These are phyloP conservation scores for Hyla sarda DNA, from an alignment of 2,113 vertebrate genomes.

Conservation along the genomic window DNA sequence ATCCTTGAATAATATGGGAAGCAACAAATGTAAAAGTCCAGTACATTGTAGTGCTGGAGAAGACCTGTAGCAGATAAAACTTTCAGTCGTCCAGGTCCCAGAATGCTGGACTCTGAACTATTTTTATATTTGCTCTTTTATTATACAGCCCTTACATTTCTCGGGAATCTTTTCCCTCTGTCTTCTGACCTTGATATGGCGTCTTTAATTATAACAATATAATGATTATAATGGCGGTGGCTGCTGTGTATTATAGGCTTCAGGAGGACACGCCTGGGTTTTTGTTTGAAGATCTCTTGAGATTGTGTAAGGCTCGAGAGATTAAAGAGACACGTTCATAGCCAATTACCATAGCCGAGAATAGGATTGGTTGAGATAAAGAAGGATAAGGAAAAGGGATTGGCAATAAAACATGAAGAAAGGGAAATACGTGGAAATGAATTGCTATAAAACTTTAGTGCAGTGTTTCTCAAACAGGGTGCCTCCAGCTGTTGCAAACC, in stretches of 20 bases:
- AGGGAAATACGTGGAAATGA: too few relatives aligned
- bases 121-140: not conserved
- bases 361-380: not conserved
- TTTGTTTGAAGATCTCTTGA: not conserved
- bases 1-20: too few relatives aligned
- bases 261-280: conserved; percentile 8
- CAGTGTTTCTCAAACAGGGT: too few relatives aligned
- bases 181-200: not conserved
- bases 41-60: too few relatives aligned
- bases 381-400: not conserved
- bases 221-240: not conserved
- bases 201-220: conserved; percentile 35
- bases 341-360: not conserved
- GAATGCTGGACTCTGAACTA: not conserved
- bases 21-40: too few relatives aligned
- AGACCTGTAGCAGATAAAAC: too few relatives aligned
- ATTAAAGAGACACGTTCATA: conserved; percentile 4
- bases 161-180: not conserved
- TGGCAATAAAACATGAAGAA: too few relatives aligned
- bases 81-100: not conserved
- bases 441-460: too few relatives aligned
- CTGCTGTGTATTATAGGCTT: conserved; percentile 39
- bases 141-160: not conserved
- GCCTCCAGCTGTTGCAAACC: too few relatives aligned
- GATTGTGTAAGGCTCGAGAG: conserved; percentile 6